phyloP scores from a whole-genome alignment of 2,113 vertebrate genomes.

The Hyperoodon ampullatus region DNA sequence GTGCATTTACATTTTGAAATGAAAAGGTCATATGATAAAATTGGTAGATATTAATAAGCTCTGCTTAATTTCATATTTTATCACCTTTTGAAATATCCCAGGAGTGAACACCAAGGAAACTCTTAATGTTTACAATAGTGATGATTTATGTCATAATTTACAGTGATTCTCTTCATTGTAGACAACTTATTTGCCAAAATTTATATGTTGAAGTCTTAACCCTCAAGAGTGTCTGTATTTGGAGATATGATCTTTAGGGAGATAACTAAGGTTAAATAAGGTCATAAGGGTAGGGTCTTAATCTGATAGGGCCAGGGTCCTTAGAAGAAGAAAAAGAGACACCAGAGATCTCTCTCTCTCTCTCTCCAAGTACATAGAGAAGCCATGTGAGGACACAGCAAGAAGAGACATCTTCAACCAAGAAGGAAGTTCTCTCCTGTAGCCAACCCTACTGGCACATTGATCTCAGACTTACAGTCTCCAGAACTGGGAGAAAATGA shows the following conservation, averaged over 20 bases:
- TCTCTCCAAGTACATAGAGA: not conserved
- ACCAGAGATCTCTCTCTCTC: too few species aligned
- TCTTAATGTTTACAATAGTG: not conserved
- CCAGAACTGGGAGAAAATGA: not conserved
- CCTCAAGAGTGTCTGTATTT: not conserved
- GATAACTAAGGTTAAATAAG: not conserved
- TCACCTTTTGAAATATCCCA: slow-evolving; percentile 35
- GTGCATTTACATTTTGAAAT: slow-evolving; percentile 20
- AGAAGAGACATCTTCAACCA: not conserved
- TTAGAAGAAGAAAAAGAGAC: not conserved
- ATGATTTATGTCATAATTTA: slow-evolving; percentile 37
- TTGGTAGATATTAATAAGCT: slow-evolving; percentile 47
- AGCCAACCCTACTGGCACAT: not conserved
- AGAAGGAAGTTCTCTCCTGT: not conserved
- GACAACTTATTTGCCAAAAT: not conserved
- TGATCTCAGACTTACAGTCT: not conserved
- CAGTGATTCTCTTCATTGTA: not conserved
- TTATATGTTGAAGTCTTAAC: not conserved
- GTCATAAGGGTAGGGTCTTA: not conserved
- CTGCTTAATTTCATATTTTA: slow-evolving; percentile 51
- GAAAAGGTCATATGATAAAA: slow-evolving; percentile 65
- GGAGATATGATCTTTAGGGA: not conserved
- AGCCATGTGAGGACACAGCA: too few species aligned
- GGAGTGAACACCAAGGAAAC: not conserved
- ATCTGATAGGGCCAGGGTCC: not conserved